phyloP scores from a whole-genome alignment of 2,888 invertebrate genomes.

The Pandemis cinnamomeana region DNA sequence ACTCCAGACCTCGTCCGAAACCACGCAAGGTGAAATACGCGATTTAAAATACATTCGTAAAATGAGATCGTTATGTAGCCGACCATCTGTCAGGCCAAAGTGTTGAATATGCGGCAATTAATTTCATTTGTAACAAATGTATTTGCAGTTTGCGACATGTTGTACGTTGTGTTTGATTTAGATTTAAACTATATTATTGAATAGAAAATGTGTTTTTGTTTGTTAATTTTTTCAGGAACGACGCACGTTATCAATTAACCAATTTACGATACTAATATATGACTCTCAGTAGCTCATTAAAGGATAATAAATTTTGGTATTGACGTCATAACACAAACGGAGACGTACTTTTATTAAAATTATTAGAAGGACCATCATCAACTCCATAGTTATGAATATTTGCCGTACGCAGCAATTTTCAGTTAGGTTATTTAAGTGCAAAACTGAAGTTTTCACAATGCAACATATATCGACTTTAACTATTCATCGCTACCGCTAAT shows the following conservation, averaged over 20 bases:
- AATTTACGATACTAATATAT: not conserved
- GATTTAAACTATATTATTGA: not conserved
- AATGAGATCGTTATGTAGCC: constrained; percentile 23
- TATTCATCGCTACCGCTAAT: too few species aligned
- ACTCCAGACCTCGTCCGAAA: constrained; percentile 42
- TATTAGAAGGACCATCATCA: too few species aligned
- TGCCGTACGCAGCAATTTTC: too few species aligned
- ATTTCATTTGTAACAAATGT: constrained; percentile 9
- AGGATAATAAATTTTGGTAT: not conserved
- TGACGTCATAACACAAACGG: not conserved
- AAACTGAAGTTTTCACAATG: too few species aligned
- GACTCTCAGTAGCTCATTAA: too few species aligned
- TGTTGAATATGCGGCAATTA: constrained; percentile 5
- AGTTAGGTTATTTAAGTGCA: too few species aligned
- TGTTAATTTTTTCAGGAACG: not conserved
- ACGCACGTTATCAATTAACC: not conserved
- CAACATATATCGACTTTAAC: too few species aligned
- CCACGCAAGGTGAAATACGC: constrained; percentile 27
- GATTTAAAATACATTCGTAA: constrained; percentile 24
- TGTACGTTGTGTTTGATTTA: not conserved
- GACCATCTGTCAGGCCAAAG: not conserved
- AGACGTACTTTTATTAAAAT: too few species aligned
- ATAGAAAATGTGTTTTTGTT: not conserved
- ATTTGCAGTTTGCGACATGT: not conserved
- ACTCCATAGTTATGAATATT: too few species aligned